Conservation (phyloP, 2,888 invertebrate genomes). For the Luperina testacea region DNA sequence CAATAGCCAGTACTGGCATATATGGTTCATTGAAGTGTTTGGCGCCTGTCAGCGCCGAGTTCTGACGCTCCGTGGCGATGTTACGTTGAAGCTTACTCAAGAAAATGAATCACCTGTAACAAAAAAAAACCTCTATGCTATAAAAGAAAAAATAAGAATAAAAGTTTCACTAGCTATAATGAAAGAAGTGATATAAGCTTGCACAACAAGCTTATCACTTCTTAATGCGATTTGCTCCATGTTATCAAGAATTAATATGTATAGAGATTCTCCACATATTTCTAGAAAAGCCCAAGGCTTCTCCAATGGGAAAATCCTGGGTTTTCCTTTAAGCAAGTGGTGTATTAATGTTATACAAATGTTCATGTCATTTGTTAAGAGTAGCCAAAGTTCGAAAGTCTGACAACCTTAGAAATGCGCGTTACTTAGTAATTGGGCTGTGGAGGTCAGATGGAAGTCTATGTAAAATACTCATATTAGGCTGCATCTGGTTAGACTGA, state of each 20-base stretch:
- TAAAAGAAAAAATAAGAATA: slow-evolving; percentile 1
- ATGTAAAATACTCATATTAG: slow-evolving; percentile 14
- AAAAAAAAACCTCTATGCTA: slow-evolving; percentile 28
- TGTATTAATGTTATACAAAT: neutral
- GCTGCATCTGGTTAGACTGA: slow-evolving; percentile 3
- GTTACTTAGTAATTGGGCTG: slow-evolving; percentile 15
- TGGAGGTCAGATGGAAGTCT: slow-evolving; percentile 12
- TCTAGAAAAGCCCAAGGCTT: neutral
- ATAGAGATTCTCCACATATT: neutral
- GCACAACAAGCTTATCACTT: neutral
- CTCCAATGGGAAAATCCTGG: neutral
- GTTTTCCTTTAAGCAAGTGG: neutral
- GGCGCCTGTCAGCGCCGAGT: slow-evolving; percentile 89
- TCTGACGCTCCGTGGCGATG: slow-evolving; percentile 90
- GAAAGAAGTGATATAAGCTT: neutral
- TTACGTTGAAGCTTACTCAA: slow-evolving; percentile 64
- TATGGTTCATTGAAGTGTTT: slow-evolving; percentile 91
- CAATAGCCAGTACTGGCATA: slow-evolving; percentile 91
- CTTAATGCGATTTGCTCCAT: neutral
- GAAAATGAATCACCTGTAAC: slow-evolving; percentile 66
- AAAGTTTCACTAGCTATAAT: neutral
- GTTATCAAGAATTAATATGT: slow-evolving; percentile 3
- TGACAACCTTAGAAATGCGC: slow-evolving; percentile 14
- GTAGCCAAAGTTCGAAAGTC: slow-evolving; percentile 15
- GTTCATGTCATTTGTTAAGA: slow-evolving; percentile 1